A percentile compares a stretch with the other conserved stretches of the same genome.
Evolutionary conservation across 1,140 invertebrate genomes (phyloP).

Genomic region (Telenomus remus): DNA sequence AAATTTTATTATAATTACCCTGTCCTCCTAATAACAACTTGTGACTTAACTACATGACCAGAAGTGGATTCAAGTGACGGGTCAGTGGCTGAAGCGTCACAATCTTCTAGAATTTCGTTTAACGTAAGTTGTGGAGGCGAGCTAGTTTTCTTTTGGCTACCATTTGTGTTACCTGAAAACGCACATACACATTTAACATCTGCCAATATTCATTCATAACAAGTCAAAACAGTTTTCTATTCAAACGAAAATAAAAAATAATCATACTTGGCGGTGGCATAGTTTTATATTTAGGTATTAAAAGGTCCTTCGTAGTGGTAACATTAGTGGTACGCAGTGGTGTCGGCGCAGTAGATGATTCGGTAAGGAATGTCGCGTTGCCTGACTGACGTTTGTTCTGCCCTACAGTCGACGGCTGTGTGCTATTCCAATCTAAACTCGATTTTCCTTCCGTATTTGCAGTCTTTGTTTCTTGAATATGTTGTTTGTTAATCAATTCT

Average conservation of each 20-base stretch:
- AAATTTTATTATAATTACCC: slow-evolving; percentile 38
- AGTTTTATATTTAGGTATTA: slow-evolving; percentile 77
- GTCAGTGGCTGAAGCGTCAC: slow-evolving; percentile 67
- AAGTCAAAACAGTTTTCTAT: no score
- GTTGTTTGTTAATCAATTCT: slow-evolving; percentile 19
- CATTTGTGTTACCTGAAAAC: slow-evolving; percentile 58
- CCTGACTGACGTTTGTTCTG: slow-evolving; percentile 52
- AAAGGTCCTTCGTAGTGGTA: slow-evolving; percentile 64
- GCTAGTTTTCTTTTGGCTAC: slow-evolving; percentile 43
- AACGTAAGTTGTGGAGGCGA: slow-evolving; percentile 77
- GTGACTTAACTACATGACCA: slow-evolving; percentile 58
- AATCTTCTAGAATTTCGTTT: slow-evolving; percentile 85
- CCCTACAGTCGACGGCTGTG: slow-evolving; percentile 29
- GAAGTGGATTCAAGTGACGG: slow-evolving; percentile 40
- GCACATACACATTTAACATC: background rate
- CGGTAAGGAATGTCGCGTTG: slow-evolving; percentile 75
- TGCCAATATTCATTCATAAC: no score
- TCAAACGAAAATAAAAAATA: background rate
- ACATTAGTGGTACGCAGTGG: slow-evolving; percentile 69
- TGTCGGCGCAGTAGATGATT: slow-evolving; percentile 78
- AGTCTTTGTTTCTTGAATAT: slow-evolving; percentile 41
- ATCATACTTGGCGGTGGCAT: slow-evolving; percentile 75
- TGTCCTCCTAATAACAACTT: slow-evolving; percentile 62
- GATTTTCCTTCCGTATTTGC: slow-evolving; percentile 53
- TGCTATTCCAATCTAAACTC: slow-evolving; percentile 53